These are phyloP conservation scores for Phengaris arion DNA, from an alignment of 2,888 invertebrate species.

Conservation along the genomic window DNA sequence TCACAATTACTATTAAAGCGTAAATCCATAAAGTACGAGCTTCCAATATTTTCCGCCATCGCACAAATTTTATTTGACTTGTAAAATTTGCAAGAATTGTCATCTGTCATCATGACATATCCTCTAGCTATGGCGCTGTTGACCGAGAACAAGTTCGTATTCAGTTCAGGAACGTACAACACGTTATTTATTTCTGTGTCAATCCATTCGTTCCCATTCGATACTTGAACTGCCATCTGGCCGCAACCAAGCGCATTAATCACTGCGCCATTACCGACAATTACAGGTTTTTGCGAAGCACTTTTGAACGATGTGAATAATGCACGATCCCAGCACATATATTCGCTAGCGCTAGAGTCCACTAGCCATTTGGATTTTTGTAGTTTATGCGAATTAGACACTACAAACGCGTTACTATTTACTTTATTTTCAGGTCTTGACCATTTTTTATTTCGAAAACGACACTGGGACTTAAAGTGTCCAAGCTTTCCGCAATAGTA, in stretches of 20 bases:
- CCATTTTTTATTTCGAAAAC: slow-evolving; percentile 27
- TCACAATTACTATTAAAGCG: slow-evolving; percentile 34
- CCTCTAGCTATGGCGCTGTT: slow-evolving; percentile 38
- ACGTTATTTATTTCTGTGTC: no score
- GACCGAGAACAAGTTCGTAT: slow-evolving; percentile 39
- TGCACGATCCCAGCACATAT: slow-evolving; percentile 38
- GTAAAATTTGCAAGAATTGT: neutral
- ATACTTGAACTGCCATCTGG: no score
- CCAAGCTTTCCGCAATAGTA: slow-evolving; percentile 29
- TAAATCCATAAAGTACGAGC: slow-evolving; percentile 37
- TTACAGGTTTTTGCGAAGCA: slow-evolving; percentile 23
- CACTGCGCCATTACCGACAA: no score
- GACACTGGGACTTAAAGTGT: slow-evolving; percentile 29
- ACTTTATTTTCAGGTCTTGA: no score
- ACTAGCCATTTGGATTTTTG: no score
- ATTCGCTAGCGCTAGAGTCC: slow-evolving; percentile 39
- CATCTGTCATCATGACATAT: slow-evolving; percentile 40
- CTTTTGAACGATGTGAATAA: slow-evolving; percentile 37
- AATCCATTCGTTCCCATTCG: no score
- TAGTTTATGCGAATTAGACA: no score
- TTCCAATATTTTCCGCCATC: slow-evolving; percentile 38
- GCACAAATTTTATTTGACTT: slow-evolving; percentile 31
- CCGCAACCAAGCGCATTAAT: no score
- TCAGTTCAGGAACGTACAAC: slow-evolving; percentile 33
- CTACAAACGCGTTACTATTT: no score